Percentiles rank a stretch among this genome's conserved stretches.
Evolutionary conservation across 1,140 invertebrate species (phyloP).

Genomic region (Heliconius himera): DNA sequence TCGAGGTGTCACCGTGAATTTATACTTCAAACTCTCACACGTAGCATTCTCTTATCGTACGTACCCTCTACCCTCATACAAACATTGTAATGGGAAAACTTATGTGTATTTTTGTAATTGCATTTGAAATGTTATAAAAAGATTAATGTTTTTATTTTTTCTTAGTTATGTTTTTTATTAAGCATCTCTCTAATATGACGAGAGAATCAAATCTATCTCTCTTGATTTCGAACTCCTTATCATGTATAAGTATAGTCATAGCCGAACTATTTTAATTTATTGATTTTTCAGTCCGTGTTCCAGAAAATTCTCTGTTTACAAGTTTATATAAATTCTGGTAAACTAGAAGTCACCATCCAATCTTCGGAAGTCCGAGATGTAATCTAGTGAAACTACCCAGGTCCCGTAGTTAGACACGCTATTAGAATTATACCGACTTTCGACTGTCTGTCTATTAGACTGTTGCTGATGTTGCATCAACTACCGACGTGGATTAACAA

Average conservation of each 20-base stretch:
- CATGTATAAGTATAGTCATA: too few species aligned
- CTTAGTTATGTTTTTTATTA: background rate
- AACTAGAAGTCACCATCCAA: background rate
- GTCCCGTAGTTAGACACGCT: background rate
- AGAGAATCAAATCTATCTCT: too few species aligned
- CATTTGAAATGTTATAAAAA: background rate
- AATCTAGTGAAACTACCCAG: background rate
- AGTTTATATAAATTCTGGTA: background rate
- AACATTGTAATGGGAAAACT: background rate
- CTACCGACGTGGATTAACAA: background rate
- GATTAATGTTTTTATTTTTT: background rate
- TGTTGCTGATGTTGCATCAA: background rate
- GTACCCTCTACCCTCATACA: background rate
- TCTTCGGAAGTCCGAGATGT: background rate
- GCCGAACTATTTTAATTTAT: too few species aligned
- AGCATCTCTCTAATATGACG: too few species aligned
- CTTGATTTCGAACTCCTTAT: too few species aligned
- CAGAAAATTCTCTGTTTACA: background rate
- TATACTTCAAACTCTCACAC: slow-evolving; percentile 25
- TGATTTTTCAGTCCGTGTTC: too few species aligned
- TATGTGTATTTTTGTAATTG: background rate
- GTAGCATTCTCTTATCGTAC: background rate
- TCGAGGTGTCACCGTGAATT: slow-evolving; percentile 21
- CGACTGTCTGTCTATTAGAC: background rate
- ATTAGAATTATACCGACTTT: background rate